Conservation (phyloP, 2,113 vertebrate species). For the Diadophis punctatus region DNA sequence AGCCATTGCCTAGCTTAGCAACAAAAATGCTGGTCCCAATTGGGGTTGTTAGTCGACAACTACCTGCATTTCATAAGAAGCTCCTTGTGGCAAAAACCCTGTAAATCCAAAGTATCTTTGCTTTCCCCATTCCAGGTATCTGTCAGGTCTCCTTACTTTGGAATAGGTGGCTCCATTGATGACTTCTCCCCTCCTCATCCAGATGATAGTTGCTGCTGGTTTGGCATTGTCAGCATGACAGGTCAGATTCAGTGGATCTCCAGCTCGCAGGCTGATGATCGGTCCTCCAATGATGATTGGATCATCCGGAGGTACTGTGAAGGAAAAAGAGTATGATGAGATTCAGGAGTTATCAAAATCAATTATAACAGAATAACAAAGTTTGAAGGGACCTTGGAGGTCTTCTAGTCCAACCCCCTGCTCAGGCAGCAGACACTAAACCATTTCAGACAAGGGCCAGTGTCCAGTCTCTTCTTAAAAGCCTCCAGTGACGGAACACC, state of each 20-base stretch:
- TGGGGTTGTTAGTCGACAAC: neutral
- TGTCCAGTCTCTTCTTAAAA: neutral
- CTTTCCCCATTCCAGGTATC: neutral
- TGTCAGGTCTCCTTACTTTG: slow-evolving; percentile 80
- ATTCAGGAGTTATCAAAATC: neutral
- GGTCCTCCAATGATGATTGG: slow-evolving; percentile 91
- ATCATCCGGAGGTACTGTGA: slow-evolving; percentile 91
- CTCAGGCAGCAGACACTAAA: neutral
- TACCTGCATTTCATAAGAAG: neutral
- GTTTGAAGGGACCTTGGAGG: neutral
- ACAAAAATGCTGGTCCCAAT: neutral
- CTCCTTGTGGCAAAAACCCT: neutral
- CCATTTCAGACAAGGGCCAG: neutral
- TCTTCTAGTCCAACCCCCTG: neutral
- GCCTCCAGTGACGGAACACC: neutral
- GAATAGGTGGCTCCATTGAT: slow-evolving; percentile 94
- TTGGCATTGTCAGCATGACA: slow-evolving; percentile 96
- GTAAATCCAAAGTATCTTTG: neutral
- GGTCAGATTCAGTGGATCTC: slow-evolving; percentile 93
- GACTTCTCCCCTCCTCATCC: slow-evolving; percentile 90
- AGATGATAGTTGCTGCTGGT: slow-evolving; percentile 93
- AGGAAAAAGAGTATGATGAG: neutral
- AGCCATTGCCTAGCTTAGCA: neutral
- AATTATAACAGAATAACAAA: neutral
- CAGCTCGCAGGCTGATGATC: slow-evolving; percentile 89